Evolutionary conservation across 2,113 vertebrate genomes (phyloP), one percentile per base, ranked within the genome.

Genomic region (Aptenodytes patagonicus): DNA sequence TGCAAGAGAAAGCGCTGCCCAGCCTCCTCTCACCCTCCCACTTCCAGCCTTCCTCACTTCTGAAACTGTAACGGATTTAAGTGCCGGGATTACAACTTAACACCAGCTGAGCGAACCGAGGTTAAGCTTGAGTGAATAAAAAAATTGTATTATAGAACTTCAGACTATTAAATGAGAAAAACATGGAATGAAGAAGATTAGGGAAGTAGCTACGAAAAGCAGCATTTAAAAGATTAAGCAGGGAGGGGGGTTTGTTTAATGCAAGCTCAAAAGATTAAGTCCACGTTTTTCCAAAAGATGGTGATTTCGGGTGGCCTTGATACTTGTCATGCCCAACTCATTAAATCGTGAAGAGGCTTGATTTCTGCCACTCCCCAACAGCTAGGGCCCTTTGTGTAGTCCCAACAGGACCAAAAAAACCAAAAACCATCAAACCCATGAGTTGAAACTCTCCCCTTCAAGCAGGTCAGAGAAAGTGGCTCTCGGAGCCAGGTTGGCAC

Each of bases 51-150:
- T 49, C 84, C 87, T 90, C 49, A 1, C 38, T 94, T 55, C 51
- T 1, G 8, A 32, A 90, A 73, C 78, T 88, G 93, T 42, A 65
- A 90, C 10, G 8, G 94, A 87, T 95, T 96, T 95, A 95, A 97
- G 89, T 88, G 91, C 87, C 21, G 0, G 95, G 96, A 97, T 97
- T 97, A 97, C 96, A 95, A 95, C 29, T 87, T 93, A 94, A 97
- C 89, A 90, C 94, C 95, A 90, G 95, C 95, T 77, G 95, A 95
- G 96, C 1, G 5, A 88, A 66, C 65, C 2, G 2, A 96, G 94
- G 96, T 93, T 97, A 95, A 97, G 93, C 97, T 83, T 82, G 91
- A 95, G 46, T 83, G 97, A 95, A 95, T 88, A 86, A 95, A 97
- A 95, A 97, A 96, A 95, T 91, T 85, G 89, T 85, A 96, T 97